Evolutionary conservation across 2,113 vertebrate species (phyloP).

Genomic region (Notechis scutatus): DNA sequence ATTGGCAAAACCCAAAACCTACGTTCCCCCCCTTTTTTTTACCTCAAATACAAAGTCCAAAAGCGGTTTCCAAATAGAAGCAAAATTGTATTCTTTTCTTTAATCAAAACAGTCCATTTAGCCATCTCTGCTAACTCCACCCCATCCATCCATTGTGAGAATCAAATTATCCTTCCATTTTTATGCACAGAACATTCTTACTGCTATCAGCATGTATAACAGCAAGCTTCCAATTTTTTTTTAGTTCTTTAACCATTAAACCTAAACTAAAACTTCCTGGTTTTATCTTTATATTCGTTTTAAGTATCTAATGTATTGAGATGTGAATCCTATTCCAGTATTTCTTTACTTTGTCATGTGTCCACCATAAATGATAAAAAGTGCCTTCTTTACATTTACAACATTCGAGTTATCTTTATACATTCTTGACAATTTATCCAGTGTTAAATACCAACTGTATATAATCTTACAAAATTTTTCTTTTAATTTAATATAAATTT

Average conservation of each 20-base stretch:
- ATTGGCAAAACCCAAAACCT: background rate
- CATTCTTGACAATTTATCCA: background rate
- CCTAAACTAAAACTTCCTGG: background rate
- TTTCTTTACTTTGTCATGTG: background rate
- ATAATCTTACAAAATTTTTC: background rate
- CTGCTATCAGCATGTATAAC: too few relatives aligned
- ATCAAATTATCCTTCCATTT: background rate
- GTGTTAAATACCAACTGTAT: background rate
- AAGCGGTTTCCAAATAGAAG: background rate
- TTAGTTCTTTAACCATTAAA: background rate
- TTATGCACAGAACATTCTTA: background rate
- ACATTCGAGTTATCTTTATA: background rate
- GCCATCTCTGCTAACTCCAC: background rate
- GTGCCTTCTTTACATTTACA: background rate
- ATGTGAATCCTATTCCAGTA: background rate
- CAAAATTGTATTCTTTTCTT: background rate
- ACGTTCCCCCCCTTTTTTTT: background rate
- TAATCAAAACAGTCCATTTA: background rate
- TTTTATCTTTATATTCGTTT: background rate
- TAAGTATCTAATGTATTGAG: background rate
- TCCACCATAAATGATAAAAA: background rate
- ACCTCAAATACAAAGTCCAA: background rate
- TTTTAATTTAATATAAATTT: background rate
- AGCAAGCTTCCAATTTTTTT: background rate
- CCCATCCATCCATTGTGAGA: background rate